Base-by-base conservation (phyloP, 2,888 invertebrate genomes). In the Meandrusa payeni region DNA sequence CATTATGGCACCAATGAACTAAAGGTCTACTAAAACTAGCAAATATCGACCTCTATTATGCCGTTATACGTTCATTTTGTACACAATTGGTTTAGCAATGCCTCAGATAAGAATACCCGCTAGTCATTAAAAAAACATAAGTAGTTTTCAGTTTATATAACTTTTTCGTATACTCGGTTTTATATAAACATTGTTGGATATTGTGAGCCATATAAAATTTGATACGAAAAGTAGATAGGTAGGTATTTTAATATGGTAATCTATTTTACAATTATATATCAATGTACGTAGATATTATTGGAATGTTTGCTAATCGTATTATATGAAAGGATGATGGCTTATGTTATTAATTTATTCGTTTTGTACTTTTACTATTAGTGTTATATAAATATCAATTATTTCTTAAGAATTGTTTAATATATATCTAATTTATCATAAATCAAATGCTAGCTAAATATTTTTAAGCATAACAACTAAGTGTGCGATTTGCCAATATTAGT, bases 141-240 rank as follows among this genome's bases (percentile, higher is more conserved):
- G 55, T 64, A 68, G 65, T 62, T 70, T 69, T 67, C 67, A 60
- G 57, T 59, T 62, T 48, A 49, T 51, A 58, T 67, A 68, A 53
- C 61, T 69, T 69, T 71, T 67, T 54, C 54, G 61, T 59, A 53
- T 59, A 62, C 61, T 68, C 65, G 65, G 59, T 70, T 69, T 69
- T 68, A 62, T 60, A 61, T 45, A 56, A 54, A 59, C 53, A 64
- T 64, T 68, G 65, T 69, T 64, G 62, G 57, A 55, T 63, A 67
- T 54, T 54, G 61, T 62, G 55, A 69, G 64, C 61, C 72, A 74
- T 71, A 66, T 66, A 75, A 73, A 76, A 78, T 82, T 83, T 83
- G 79, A 83, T 85, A 85, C 76, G 77, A 83, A 80, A 74, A 57
- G 75, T 86, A 85, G 85, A 70, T 86, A 85, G 86, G 82, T 85